Percentiles rank a stretch among this genome's conserved stretches.
phyloP scores from a whole-genome alignment of 1,140 invertebrate genomes.

The Drosophila ambigua region DNA sequence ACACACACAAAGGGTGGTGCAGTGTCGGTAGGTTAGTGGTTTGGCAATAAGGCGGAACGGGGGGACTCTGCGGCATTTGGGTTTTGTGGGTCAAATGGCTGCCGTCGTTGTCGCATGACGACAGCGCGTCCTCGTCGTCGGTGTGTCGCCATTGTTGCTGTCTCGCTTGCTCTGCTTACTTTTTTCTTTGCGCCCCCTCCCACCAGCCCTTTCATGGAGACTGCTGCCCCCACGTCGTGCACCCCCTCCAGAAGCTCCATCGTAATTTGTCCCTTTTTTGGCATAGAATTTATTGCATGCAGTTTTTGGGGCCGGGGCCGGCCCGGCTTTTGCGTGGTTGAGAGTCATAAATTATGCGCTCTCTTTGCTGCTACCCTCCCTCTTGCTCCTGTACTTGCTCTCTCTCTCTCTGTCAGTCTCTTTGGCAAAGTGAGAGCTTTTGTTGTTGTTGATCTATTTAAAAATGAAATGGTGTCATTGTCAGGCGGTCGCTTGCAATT shows the following conservation, averaged over 20 bases:
- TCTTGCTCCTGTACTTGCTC: not conserved
- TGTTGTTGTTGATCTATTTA: slow-evolving; percentile 60
- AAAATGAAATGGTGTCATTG: slow-evolving; percentile 71
- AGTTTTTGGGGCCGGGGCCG: slow-evolving; percentile 12
- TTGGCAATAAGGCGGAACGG: slow-evolving; percentile 16
- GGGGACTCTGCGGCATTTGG: slow-evolving; percentile 53
- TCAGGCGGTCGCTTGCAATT: slow-evolving; percentile 43
- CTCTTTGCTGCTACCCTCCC: slow-evolving; percentile 5
- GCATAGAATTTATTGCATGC: slow-evolving; percentile 55
- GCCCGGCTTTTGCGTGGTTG: slow-evolving; percentile 47
- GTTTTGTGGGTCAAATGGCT: slow-evolving; percentile 67
- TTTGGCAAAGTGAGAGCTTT: slow-evolving; percentile 2
- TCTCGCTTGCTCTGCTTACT: not conserved
- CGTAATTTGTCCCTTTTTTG: slow-evolving; percentile 30
- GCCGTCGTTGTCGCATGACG: slow-evolving; percentile 23
- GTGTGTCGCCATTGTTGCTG: slow-evolving; percentile 28
- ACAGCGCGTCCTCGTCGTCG: slow-evolving; percentile 36
- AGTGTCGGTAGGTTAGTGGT: too few relatives aligned
- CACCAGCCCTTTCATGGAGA: slow-evolving; percentile 5
- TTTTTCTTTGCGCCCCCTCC: too few relatives aligned
- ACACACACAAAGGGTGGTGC: not conserved
- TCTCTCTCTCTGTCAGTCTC: not conserved
- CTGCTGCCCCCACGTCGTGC: not conserved
- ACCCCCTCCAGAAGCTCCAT: not conserved
- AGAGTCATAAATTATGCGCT: slow-evolving; percentile 53